phyloP scores from a whole-genome alignment of 2,113 vertebrate genomes.

The Oxyura jamaicensis region DNA sequence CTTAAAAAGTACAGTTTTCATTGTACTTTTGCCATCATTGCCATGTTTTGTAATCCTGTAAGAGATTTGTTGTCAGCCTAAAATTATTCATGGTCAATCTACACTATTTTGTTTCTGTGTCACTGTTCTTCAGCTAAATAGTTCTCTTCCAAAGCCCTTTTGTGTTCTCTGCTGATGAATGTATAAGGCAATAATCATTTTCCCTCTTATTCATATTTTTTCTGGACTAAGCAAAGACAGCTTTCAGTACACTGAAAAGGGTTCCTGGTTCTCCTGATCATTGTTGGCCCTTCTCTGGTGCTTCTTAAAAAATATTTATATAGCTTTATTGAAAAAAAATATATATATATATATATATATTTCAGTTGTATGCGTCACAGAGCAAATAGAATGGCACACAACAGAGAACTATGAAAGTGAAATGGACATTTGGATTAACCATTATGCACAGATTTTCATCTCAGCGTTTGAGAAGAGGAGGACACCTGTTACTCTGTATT shows the following conservation, averaged over 20 bases:
- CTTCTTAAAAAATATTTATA: background rate
- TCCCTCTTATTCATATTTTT: constrained; percentile 8
- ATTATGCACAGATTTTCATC: background rate
- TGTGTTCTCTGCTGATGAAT: background rate
- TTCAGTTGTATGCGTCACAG: background rate
- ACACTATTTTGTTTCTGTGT: background rate
- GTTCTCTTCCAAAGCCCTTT: background rate
- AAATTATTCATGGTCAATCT: constrained; percentile 32
- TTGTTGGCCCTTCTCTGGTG: rapidly evolving
- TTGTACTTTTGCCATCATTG: background rate
- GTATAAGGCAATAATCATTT: background rate
- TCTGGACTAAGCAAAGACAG: background rate
- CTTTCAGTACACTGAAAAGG: background rate
- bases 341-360: too few relatives aligned
- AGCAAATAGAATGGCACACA: background rate
- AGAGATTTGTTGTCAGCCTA: background rate
- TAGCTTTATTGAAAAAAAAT: background rate
- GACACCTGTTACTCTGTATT: background rate
- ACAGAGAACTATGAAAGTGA: background rate
- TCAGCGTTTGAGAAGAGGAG: background rate
- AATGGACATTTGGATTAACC: background rate
- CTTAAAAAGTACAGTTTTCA: background rate
- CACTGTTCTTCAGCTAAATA: constrained; percentile 7
- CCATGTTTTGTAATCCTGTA: background rate
- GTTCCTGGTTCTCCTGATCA: background rate